phyloP scores from a whole-genome alignment of 2,797 vertebrate species.

The Karalla daura region DNA sequence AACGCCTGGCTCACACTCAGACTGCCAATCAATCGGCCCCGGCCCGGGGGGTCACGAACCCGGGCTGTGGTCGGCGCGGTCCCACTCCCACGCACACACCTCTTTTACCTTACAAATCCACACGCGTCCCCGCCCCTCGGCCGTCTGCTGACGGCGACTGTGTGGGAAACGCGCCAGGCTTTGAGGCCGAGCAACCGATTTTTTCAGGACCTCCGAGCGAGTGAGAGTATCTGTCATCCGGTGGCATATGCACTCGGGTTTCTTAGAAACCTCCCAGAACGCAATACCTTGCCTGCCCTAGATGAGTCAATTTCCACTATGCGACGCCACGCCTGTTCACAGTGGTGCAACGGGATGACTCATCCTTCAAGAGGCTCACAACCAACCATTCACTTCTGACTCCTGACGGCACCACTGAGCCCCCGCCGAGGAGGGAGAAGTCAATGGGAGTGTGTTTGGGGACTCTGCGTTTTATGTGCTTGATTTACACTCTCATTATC shows the following conservation, averaged over 20 bases:
- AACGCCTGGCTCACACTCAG: slow-evolving; percentile 49
- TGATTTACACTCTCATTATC: background rate
- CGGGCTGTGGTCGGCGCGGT: background rate
- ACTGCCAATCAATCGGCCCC: background rate
- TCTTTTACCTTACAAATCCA: slow-evolving; percentile 18
- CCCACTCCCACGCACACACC: background rate
- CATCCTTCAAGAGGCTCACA: background rate
- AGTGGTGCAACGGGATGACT: slow-evolving; percentile 5
- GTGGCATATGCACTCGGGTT: background rate
- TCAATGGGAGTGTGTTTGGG: background rate
- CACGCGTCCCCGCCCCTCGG: background rate
- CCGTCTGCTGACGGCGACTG: background rate
- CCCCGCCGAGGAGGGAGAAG: background rate
- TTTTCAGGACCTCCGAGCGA: too few relatives aligned
- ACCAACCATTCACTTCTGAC: background rate
- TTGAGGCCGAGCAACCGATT: background rate
- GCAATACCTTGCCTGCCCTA: background rate
- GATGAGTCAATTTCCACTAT: background rate
- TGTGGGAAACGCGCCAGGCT: background rate
- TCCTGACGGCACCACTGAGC: background rate
- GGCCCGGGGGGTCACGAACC: slow-evolving; percentile 32
- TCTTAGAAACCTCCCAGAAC: background rate
- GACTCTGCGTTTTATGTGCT: background rate
- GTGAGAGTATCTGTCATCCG: background rate
- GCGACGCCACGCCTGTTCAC: background rate